Percentiles rank a stretch among this genome's conserved stretches.
These are phyloP conservation scores for Peromyscus leucopus DNA, from an alignment of 2,113 vertebrate genomes.

Conservation along the genomic window DNA sequence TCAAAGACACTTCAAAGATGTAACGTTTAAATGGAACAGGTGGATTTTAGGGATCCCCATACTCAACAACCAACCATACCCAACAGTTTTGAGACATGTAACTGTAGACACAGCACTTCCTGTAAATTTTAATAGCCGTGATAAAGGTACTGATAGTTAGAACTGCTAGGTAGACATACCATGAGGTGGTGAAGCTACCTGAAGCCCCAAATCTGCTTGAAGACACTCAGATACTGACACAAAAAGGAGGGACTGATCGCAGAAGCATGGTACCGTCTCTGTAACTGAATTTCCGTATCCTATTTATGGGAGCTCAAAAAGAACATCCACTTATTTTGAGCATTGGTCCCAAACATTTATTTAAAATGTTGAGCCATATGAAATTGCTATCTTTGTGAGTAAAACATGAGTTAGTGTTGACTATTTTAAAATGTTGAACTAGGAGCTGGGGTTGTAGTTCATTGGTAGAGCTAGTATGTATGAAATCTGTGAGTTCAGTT, in stretches of 20 bases:
- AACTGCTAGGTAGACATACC: not conserved
- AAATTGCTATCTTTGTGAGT: not conserved
- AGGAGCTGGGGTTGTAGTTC: not conserved
- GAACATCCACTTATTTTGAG: constrained; percentile 29
- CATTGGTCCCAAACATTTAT: not conserved
- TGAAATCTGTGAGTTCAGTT: not conserved
- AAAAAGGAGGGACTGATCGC: not conserved
- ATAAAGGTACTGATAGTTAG: not conserved
- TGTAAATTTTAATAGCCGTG: not conserved
- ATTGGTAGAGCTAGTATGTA: not conserved
- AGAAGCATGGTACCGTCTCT: not conserved
- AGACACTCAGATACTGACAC: not conserved
- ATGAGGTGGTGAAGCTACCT: not conserved
- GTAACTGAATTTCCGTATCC: not conserved
- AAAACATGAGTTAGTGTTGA: not conserved
- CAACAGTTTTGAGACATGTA: not conserved
- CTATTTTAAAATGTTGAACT: not conserved
- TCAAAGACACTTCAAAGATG: not conserved
- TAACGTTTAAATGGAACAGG: not conserved
- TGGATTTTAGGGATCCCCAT: not conserved
- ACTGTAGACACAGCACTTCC: not conserved
- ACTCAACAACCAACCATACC: not conserved
- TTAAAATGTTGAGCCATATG: not conserved
- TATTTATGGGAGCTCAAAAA: not conserved
- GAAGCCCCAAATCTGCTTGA: not conserved